These are phyloP conservation scores for Drosophila leontia DNA, from an alignment of 1,140 invertebrate species.

Conservation along the genomic window DNA sequence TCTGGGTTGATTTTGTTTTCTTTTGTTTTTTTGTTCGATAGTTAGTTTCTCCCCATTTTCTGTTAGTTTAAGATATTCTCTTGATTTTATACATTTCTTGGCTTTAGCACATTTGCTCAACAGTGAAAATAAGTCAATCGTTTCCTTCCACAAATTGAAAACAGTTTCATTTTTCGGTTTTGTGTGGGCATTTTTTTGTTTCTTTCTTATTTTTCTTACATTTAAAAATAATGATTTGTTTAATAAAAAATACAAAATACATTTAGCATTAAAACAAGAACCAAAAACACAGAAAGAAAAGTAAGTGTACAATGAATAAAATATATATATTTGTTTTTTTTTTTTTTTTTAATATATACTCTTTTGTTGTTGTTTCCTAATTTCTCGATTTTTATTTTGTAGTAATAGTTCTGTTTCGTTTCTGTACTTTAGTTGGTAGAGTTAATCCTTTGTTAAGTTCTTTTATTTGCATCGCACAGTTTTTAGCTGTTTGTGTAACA, in stretches of 20 bases:
- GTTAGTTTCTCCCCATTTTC: slow-evolving; percentile 37
- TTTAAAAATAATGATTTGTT: slow-evolving; percentile 40
- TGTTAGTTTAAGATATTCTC: not conserved
- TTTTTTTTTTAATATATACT: slow-evolving; percentile 41
- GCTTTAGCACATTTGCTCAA: slow-evolving; percentile 53
- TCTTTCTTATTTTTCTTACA: slow-evolving; percentile 30
- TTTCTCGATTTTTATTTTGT: slow-evolving; percentile 47
- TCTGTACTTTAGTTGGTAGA: slow-evolving; percentile 60
- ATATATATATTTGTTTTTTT: slow-evolving; percentile 46
- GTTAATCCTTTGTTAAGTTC: slow-evolving; percentile 52
- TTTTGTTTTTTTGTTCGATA: slow-evolving; percentile 45
- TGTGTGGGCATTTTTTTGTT: slow-evolving; percentile 28
- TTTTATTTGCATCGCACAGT: slow-evolving; percentile 55
- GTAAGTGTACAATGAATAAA: slow-evolving; percentile 55
- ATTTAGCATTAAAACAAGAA: slow-evolving; percentile 34
- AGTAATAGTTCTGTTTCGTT: slow-evolving; percentile 39
- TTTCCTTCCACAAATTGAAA: slow-evolving; percentile 64
- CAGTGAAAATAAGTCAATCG: slow-evolving; percentile 60
- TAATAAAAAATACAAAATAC: slow-evolving; percentile 65
- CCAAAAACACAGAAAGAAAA: slow-evolving; percentile 49
- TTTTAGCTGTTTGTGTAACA: slow-evolving; percentile 73
- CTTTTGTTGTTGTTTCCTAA: slow-evolving; percentile 48
- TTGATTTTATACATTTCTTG: slow-evolving; percentile 50
- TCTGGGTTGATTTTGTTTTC: slow-evolving; percentile 31
- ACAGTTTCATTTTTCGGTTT: slow-evolving; percentile 47